phyloP scores from a whole-genome alignment of 1,140 invertebrate genomes.

The Aphidius ervi region DNA sequence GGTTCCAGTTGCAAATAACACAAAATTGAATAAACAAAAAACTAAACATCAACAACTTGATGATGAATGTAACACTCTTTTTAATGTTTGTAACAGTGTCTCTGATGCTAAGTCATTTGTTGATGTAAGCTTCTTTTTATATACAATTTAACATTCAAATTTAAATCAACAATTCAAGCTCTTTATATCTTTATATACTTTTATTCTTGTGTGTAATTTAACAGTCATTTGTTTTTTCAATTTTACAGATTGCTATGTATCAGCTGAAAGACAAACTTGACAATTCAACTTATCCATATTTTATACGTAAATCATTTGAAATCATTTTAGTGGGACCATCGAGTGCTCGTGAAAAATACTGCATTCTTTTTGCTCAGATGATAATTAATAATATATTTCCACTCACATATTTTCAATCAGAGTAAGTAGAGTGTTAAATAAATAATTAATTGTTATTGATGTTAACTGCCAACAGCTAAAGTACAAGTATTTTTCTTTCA shows the following conservation, averaged over 20 bases:
- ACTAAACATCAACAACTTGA: too few relatives aligned
- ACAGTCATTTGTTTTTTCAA: conserved; percentile 2
- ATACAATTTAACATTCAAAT: too few relatives aligned
- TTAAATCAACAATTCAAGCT: conserved; percentile 32
- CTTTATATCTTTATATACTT: neutral
- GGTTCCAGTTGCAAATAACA: neutral
- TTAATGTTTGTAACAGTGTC: conserved; percentile 26
- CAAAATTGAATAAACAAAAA: too few relatives aligned
- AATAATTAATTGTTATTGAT: neutral
- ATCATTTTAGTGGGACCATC: conserved; percentile 29
- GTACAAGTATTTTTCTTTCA: conserved; percentile 27
- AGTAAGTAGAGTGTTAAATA: conserved; percentile 31
- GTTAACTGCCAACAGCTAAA: conserved; percentile 23
- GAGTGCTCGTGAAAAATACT: conserved; percentile 21
- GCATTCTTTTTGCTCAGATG: conserved; percentile 27
- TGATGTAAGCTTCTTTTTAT: too few relatives aligned
- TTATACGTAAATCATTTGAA: conserved; percentile 32
- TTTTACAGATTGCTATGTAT: conserved; percentile 18
- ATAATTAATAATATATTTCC: conserved; percentile 27
- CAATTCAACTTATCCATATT: conserved; percentile 21
- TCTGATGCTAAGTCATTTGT: conserved; percentile 12
- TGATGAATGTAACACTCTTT: neutral
- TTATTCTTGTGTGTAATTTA: too few relatives aligned
- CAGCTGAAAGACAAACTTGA: conserved; percentile 24
- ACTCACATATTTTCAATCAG: conserved; percentile 28